phyloP scores from a whole-genome alignment of 2,888 invertebrate species.

The Gisinianus flammeolus region DNA sequence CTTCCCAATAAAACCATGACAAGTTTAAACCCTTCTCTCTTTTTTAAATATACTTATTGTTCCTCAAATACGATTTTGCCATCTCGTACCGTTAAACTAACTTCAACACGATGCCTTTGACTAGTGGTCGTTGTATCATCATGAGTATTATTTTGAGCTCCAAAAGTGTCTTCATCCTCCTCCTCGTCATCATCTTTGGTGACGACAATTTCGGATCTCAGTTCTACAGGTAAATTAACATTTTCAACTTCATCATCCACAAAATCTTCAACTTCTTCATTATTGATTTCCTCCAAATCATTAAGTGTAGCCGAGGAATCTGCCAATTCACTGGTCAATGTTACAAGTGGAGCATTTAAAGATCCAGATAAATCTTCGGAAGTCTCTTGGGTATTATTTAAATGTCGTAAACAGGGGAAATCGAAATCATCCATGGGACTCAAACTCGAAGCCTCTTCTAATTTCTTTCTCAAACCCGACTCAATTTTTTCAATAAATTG shows the following conservation, averaged over 20 bases:
- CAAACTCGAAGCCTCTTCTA: slow-evolving; percentile 31
- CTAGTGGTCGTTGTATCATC: slow-evolving; percentile 35
- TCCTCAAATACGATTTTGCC: slow-evolving; percentile 41
- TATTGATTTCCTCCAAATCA: slow-evolving; percentile 54
- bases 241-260: slow-evolving; percentile 37
- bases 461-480: slow-evolving; percentile 46
- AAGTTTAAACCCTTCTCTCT: not conserved
- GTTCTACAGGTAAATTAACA: slow-evolving; percentile 36
- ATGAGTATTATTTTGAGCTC: slow-evolving; percentile 17
- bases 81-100: slow-evolving; percentile 36
- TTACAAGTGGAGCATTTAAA: slow-evolving; percentile 50
- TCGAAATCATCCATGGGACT: slow-evolving; percentile 39
- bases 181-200: slow-evolving; percentile 30
- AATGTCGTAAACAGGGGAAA: slow-evolving; percentile 26
- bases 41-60: slow-evolving; percentile 7
- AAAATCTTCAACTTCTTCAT: slow-evolving; percentile 47
- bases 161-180: slow-evolving; percentile 40
- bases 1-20: not conserved
- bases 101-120: slow-evolving; percentile 40
- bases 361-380: slow-evolving; percentile 36
- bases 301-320: slow-evolving; percentile 55
- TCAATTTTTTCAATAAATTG: slow-evolving; percentile 56
- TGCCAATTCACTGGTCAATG: slow-evolving; percentile 54
- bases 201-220: slow-evolving; percentile 33
- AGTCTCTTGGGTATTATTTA: slow-evolving; percentile 37